These are phyloP conservation scores for Grantiella picta DNA, from an alignment of 2,113 vertebrate species.

Conservation along the genomic window DNA sequence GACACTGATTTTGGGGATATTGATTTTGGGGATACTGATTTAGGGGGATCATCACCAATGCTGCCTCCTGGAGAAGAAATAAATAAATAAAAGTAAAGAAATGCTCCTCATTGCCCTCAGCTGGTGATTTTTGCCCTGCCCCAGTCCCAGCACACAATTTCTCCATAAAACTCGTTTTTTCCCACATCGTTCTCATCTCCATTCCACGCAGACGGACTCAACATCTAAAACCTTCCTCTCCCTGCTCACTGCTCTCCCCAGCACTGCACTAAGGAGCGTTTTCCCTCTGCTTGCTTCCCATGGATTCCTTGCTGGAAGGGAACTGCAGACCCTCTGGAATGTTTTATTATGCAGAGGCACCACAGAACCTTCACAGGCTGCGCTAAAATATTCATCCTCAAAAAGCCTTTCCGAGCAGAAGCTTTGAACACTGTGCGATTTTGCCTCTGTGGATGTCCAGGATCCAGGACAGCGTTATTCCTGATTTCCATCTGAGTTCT, in stretches of 20 bases:
- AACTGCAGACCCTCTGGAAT: not conserved
- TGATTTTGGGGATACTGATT: too few species aligned
- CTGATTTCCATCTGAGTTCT: not conserved
- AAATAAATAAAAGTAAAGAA: not conserved
- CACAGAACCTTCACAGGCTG: not conserved
- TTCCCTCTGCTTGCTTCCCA: not conserved
- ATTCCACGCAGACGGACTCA: fast-evolving
- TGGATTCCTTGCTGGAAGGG: not conserved
- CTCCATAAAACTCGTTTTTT: not conserved
- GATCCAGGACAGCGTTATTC: not conserved
- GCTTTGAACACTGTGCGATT: fast-evolving
- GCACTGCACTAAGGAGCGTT: fast-evolving
- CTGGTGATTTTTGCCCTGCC: fast-evolving
- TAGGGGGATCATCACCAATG: fast-evolving
- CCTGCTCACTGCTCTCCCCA: fast-evolving
- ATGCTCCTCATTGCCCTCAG: not conserved
- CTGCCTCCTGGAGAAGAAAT: not conserved
- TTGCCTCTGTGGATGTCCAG: not conserved
- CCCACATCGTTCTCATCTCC: not conserved
- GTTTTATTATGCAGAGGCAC: fast-evolving
- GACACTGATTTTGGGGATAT: fast-evolving
- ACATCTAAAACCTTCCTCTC: fast-evolving
- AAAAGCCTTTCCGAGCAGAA: not conserved
- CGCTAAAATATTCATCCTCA: fast-evolving
- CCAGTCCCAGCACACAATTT: not conserved